Evolutionary conservation across 2,113 vertebrate genomes (phyloP).

Genomic region (Xenus cinereus): DNA sequence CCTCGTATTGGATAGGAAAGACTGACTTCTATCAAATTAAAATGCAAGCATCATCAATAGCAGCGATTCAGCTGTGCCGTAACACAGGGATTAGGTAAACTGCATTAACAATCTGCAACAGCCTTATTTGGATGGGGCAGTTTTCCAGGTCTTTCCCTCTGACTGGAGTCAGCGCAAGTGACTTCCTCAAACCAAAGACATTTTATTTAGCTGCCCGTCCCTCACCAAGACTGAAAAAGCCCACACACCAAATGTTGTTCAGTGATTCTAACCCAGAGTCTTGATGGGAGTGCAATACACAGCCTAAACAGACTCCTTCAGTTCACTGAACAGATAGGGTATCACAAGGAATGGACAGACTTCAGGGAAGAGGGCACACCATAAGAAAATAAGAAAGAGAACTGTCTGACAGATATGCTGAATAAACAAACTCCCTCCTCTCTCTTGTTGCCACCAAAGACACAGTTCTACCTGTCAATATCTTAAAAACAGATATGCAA

Average conservation of each 20-base stretch:
- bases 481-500: background rate
- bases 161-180: background rate
- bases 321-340: background rate
- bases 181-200: background rate
- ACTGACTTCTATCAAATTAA: background rate
- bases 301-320: background rate
- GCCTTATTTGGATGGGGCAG: background rate
- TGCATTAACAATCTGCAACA: background rate
- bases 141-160: background rate
- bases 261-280: background rate
- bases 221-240: background rate
- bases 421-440: background rate
- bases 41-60: background rate
- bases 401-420: background rate
- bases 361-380: background rate
- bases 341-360: background rate
- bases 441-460: background rate
- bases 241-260: background rate
- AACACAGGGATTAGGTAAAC: background rate
- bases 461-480: background rate
- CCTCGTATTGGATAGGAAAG: background rate
- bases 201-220: background rate
- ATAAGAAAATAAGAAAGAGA: background rate
- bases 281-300: background rate
- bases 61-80: rapidly evolving